Conservation (phyloP, 2,888 invertebrate species). For the Lymantria monacha region DNA sequence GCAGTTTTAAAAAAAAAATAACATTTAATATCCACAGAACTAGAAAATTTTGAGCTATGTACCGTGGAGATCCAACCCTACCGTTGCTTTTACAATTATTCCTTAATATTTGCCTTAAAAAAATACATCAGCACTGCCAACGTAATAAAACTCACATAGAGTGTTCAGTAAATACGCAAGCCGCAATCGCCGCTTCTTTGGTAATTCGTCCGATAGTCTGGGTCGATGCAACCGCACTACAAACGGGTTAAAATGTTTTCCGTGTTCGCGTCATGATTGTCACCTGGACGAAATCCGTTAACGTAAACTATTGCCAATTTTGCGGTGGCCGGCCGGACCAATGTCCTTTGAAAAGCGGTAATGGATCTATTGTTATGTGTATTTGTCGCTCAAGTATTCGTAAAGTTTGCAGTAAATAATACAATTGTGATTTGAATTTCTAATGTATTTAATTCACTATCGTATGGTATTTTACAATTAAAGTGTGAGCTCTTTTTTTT, state of each 20-base stretch:
- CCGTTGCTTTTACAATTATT: no score
- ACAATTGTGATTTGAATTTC: constrained; percentile 3
- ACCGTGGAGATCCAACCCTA: no score
- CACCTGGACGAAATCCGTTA: constrained; percentile 44
- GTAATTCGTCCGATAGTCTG: constrained; percentile 24
- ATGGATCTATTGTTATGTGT: constrained; percentile 35
- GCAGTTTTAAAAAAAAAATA: no score
- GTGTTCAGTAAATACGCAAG: no score
- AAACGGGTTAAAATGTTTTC: constrained; percentile 71
- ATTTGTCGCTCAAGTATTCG: constrained; percentile 14
- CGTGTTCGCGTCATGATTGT: constrained; percentile 57
- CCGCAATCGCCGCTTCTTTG: constrained; percentile 24
- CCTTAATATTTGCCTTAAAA: no score
- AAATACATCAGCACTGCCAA: no score
- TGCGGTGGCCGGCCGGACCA: constrained; percentile 19
- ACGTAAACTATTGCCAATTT: constrained; percentile 36
- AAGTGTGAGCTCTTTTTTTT: no score
- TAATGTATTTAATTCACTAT: no score
- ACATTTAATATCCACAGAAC: no score
- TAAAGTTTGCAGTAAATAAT: constrained; percentile 7
- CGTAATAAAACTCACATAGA: no score
- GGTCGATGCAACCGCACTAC: constrained; percentile 50
- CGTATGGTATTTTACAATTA: no score
- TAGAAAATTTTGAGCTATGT: no score
- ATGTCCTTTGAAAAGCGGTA: constrained; percentile 30